Evolutionary conservation across 2,113 vertebrate genomes (phyloP), one percentile per base, ranked within the genome.

Genomic region (Lichenostomus cassidix): DNA sequence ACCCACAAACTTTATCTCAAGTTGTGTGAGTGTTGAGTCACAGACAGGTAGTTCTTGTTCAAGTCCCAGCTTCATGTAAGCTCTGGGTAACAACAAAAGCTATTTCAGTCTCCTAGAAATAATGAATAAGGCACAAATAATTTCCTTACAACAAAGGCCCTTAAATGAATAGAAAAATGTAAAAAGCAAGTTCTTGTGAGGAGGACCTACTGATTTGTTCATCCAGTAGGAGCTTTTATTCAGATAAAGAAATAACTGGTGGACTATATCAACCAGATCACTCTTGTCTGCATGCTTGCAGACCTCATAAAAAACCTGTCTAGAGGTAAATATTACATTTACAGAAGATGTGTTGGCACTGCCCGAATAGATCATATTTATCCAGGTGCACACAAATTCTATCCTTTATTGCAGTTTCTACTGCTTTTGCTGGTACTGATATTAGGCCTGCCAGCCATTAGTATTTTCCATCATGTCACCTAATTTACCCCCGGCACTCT

Each of bases 21-120:
- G 52, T 86, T 89, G 47, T 81, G 63, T 33, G 35, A 88, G 44
- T 35, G 95, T 89, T 97, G 95, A 97, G 92, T 97, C 95, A 97
- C 87, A 91, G 91, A 91, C 96, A 94, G 94, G 94, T 96, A 94
- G 70, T 94, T 96, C 94, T 95, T 92, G 95, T 95, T 94, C 89
- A 75, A 81, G 69, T 67, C 29, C 11, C 73, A 68, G 80, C 49
- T 90, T 92, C 46, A 16, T 64, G 47, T 76, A 89, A 92, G 62
- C 47, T 81, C 29, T 33, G 68, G 67, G 20, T 88, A 94, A 92
- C 76, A 84, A 94, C 69, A 90, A 81, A 89, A 92, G 52, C 17
- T 90, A 52, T 78, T 96, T 90, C 64, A 94, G 56, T 67, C 52
- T 92, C 42, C n/a, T 11, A 84, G 52, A 87, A 86, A 90, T 50